A percentile compares a stretch with the other conserved stretches of the same genome.
These are phyloP conservation scores for Sparus aurata DNA, from an alignment of 2,797 vertebrate species.

Conservation along the genomic window DNA sequence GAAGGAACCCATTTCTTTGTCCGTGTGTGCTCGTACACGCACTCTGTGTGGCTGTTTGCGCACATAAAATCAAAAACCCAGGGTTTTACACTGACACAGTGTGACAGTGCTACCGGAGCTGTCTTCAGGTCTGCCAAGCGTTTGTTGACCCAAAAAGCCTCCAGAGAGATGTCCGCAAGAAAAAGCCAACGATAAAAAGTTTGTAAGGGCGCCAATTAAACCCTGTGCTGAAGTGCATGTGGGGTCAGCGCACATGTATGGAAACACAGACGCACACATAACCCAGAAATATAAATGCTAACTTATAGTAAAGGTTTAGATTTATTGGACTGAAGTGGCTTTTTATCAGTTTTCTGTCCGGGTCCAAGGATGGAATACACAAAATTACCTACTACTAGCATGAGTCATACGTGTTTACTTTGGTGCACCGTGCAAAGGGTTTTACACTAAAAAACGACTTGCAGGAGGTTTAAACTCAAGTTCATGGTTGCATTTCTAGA, in stretches of 20 bases:
- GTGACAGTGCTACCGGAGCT: conserved; percentile 43
- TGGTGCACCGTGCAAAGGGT: not conserved
- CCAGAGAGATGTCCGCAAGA: conserved; percentile 40
- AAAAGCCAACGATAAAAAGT: conserved; percentile 66
- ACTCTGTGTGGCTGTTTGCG: conserved; percentile 3
- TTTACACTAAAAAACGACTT: conserved; percentile 28
- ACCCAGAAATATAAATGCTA: not conserved
- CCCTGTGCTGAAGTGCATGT: conserved; percentile 26
- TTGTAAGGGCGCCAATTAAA: conserved; percentile 73
- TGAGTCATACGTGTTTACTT: conserved; percentile 24
- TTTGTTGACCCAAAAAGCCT: conserved; percentile 34
- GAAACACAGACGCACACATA: conserved; percentile 16
- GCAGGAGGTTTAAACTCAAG: conserved; percentile 6
- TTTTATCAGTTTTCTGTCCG: conserved; percentile 19
- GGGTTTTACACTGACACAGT: conserved; percentile 30
- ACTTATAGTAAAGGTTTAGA: not conserved
- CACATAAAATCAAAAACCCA: conserved; percentile 46
- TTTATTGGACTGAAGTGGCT: conserved; percentile 18
- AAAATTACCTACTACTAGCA: not conserved
- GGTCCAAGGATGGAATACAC: conserved; percentile 16
- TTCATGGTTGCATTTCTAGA: conserved; percentile 17
- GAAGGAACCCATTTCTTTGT: conserved; percentile 12
- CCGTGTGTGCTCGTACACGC: not conserved
- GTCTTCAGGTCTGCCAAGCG: conserved; percentile 49
- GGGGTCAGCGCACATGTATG: conserved; percentile 31